Conservation (phyloP, 2,113 vertebrate genomes). For the Irena cyanogastra region DNA sequence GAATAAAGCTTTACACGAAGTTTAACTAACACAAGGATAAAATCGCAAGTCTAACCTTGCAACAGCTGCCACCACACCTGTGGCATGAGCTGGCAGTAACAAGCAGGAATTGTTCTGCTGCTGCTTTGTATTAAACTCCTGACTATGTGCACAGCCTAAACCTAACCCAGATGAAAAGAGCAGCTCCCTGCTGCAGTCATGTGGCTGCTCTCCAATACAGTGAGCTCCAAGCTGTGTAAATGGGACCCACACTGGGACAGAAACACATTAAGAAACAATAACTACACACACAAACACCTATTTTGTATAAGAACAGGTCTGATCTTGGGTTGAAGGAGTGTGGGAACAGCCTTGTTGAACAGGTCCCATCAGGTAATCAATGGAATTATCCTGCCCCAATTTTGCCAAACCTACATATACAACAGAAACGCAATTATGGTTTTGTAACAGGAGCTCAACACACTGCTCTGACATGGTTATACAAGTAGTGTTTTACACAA, state of each 20-base stretch:
- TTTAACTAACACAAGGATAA: background rate
- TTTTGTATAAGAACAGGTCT: background rate
- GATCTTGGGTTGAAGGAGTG: background rate
- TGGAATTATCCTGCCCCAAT: background rate
- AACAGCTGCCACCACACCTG: background rate
- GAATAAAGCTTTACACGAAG: background rate
- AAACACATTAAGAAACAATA: background rate
- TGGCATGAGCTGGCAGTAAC: background rate
- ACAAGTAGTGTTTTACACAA: conserved; percentile 10
- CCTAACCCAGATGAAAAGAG: fast-evolving
- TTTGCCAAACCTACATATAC: background rate
- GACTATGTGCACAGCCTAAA: background rate
- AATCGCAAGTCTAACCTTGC: background rate
- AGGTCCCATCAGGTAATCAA: conserved; percentile 17
- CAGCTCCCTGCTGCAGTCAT: background rate
- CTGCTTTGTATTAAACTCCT: background rate
- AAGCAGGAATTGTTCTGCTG: background rate
- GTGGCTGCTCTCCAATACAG: background rate
- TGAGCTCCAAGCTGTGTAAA: background rate
- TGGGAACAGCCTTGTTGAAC: background rate
- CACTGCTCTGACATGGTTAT: background rate
- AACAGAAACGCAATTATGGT: background rate
- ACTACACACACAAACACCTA: background rate
- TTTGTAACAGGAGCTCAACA: conserved; percentile 11
- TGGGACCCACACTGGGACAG: background rate